Conservation (phyloP, 2,888 invertebrate genomes). For the Augochlorella aurata region DNA sequence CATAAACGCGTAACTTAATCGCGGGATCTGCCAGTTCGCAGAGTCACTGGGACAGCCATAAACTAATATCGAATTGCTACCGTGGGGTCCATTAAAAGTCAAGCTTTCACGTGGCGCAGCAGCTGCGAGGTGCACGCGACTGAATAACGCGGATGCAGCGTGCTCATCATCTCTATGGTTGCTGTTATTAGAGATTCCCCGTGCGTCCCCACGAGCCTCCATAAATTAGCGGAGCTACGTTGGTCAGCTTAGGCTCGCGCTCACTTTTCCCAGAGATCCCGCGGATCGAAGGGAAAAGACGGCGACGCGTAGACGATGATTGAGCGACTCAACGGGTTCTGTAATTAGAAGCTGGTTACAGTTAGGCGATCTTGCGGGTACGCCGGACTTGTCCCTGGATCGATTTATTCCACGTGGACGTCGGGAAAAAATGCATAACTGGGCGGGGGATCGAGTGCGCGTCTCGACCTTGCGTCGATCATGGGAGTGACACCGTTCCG, state of each 20-base stretch:
- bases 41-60: not conserved
- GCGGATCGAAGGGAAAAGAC: constrained; percentile 18
- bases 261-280: constrained; percentile 27
- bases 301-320: constrained; percentile 22
- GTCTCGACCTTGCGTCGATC: constrained; percentile 57
- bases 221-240: constrained; percentile 35
- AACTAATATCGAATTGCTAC: constrained; percentile 3
- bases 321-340: constrained; percentile 2
- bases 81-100: constrained; percentile 1
- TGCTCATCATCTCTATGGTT: constrained; percentile 27
- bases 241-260: constrained; percentile 17
- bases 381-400: constrained; percentile 36
- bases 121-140: constrained; percentile 9
- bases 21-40: not conserved
- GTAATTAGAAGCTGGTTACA: constrained; percentile 37
- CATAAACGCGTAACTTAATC: not conserved
- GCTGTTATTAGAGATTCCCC: constrained; percentile 42
- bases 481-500: constrained; percentile 55
- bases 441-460: constrained; percentile 31
- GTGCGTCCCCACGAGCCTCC: constrained; percentile 15
- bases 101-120: constrained; percentile 9
- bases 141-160: constrained; percentile 25
- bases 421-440: constrained; percentile 19
- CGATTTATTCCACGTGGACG: constrained; percentile 38
- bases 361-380: constrained; percentile 22